Conservation (phyloP, 2,797 vertebrate species). For the Microctenopoma lineatum region DNA sequence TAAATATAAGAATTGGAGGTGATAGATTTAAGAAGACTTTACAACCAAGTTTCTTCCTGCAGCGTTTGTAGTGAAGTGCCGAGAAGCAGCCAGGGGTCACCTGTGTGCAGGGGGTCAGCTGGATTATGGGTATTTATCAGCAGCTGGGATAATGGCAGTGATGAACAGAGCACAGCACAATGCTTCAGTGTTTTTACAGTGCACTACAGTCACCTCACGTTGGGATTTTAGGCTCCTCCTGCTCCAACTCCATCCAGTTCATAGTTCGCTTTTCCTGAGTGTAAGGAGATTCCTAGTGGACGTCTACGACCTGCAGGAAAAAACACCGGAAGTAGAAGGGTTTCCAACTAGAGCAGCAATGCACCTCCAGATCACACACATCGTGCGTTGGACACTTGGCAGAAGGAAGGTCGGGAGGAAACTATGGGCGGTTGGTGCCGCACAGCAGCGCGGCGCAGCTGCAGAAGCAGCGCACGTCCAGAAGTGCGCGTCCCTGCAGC, state of each 20-base stretch:
- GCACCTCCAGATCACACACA: constrained; percentile 31
- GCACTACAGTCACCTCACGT: too few relatives aligned
- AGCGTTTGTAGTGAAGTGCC: background rate
- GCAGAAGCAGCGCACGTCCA: background rate
- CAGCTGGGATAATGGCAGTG: constrained; percentile 21
- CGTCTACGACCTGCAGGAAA: constrained; percentile 6
- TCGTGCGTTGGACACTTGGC: constrained; percentile 11
- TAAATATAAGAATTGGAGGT: background rate
- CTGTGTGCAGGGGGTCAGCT: constrained; percentile 45
- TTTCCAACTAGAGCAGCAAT: constrained; percentile 12
- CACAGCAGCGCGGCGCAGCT: background rate
- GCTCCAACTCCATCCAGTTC: constrained; percentile 59
- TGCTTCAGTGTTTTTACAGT: too few relatives aligned
- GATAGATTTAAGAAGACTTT: background rate
- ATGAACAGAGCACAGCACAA: constrained; percentile 9
- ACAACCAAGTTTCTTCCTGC: too few relatives aligned
- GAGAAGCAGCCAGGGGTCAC: constrained; percentile 25
- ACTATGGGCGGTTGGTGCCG: constrained; percentile 13
- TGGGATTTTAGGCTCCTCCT: constrained; percentile 37
- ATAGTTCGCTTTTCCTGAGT: constrained; percentile 56
- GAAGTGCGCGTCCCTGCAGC: background rate
- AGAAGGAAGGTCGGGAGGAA: background rate
- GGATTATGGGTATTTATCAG: constrained; percentile 62
- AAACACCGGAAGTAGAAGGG: constrained; percentile 16
- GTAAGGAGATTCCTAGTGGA: constrained; percentile 22